phyloP scores from a whole-genome alignment of 1,140 invertebrate species.

The Campoletis sonorensis region DNA sequence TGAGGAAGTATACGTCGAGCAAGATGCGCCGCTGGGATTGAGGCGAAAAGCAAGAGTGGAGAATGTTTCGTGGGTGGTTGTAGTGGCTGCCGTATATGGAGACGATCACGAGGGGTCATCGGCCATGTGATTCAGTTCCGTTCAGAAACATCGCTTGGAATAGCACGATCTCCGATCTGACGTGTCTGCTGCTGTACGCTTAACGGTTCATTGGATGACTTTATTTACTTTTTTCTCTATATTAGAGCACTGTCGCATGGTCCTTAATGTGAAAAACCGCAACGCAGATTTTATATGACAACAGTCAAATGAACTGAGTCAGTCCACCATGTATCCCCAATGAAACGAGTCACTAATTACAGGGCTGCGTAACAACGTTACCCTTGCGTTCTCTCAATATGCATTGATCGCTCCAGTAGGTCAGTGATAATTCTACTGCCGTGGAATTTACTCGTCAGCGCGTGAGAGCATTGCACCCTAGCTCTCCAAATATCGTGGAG shows the following conservation, averaged over 20 bases:
- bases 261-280: no score
- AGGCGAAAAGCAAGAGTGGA: constrained; percentile 29
- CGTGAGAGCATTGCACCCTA: not conserved
- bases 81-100: constrained; percentile 39
- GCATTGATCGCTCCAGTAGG: no score
- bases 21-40: constrained; percentile 36
- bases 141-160: constrained; percentile 8
- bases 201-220: not conserved
- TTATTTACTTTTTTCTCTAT: not conserved
- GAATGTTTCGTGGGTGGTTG: constrained; percentile 49
- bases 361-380: not conserved
- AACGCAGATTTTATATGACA: no score
- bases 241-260: no score
- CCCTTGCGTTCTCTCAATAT: not conserved
- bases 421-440: not conserved
- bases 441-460: not conserved
- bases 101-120: constrained; percentile 20
- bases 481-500: constrained; percentile 24
- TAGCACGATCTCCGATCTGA: not conserved
- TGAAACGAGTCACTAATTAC: not conserved
- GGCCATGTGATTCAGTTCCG: constrained; percentile 1
- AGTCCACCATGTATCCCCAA: not conserved
- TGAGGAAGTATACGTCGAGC: constrained; percentile 21
- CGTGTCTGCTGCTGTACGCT: not conserved
- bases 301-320: not conserved